Conservation (phyloP, 2,888 invertebrate genomes). For the Xestobium rufovillosum region DNA sequence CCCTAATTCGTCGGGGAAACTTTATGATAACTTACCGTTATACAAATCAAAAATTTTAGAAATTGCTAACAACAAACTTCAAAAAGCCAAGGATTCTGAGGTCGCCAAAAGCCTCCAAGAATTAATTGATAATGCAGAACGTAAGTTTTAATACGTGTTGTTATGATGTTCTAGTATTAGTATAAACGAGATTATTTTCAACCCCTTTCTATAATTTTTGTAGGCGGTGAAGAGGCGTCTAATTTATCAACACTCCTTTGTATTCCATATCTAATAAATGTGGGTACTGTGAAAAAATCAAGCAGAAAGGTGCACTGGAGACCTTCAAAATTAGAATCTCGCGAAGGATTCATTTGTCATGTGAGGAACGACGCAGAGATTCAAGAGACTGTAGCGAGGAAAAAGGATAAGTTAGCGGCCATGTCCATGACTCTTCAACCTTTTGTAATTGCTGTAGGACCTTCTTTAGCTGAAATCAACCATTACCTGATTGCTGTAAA, state of each 20-base stretch:
- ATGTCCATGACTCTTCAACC: not conserved
- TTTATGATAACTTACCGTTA: no score
- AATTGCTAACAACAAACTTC: no score
- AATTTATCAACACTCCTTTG: not conserved
- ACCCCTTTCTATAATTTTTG: no score
- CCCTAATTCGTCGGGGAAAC: no score
- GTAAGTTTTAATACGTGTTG: no score
- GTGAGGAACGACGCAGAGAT: not conserved
- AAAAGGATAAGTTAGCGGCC: not conserved
- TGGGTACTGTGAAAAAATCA: not conserved
- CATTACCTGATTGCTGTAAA: not conserved
- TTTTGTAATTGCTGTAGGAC: slow-evolving; percentile 1
- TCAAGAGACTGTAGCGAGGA: not conserved
- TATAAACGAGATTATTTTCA: no score
- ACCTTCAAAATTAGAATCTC: not conserved
- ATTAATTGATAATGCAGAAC: no score
- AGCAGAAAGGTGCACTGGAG: no score
- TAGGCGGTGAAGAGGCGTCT: not conserved
- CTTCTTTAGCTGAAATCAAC: not conserved
- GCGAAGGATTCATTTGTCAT: not conserved
- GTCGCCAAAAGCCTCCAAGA: no score
- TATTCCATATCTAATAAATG: not conserved
- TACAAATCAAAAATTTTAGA: no score
- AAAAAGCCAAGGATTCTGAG: no score
- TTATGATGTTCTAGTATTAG: no score